Evolutionary conservation across 1,140 invertebrate genomes (phyloP), one percentile per base, ranked within the genome.

Genomic region (Psix sp.): DNA sequence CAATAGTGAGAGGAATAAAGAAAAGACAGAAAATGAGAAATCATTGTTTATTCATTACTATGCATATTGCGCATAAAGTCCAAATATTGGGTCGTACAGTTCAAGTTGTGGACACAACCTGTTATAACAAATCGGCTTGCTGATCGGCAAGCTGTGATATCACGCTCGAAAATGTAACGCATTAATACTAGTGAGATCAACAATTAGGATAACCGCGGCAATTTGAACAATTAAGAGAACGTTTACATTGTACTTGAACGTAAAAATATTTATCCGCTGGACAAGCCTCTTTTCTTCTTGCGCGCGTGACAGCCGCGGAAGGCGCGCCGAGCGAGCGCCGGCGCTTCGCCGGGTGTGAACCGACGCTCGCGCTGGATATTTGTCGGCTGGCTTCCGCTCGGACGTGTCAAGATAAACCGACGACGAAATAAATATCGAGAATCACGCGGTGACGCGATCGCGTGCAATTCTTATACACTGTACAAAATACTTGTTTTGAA

Each of bases 171-270:
- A 36, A 57, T 54, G 7, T 9, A 59, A 62, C 24, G 54, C 43
- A 70, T 63, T 72, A 72, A 72, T 72, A 72, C 68, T 72, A 72
- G 38, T 72, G 68, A 72, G 68, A 72, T 72, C 68, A 72, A 57
- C 59, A 56, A 72, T 56, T 72, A 62, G 68, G 67, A 71, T 60
- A 63, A 13, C 56, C 40, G 49, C 17, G 3, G 43, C 10, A 63
- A 63, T 56, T 71, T 59, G 68, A 65, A 59, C 26, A 35, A 31
- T 45, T 72, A 52, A 43, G 33, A 33, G 40, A 72, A 36, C 39
- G 21, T 48, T 33, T 35, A 57, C 42, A 17, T 62, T 65, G 51
- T 72, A 59, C 68, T 57, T 43, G 17, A 51, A 43, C 24, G 36
- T 57, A 63, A 72, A 57, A 63, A 45, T 72, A 72, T 49, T 57